Base-by-base conservation (phyloP, 2,888 invertebrate genomes). In the Globia sparganii region DNA sequence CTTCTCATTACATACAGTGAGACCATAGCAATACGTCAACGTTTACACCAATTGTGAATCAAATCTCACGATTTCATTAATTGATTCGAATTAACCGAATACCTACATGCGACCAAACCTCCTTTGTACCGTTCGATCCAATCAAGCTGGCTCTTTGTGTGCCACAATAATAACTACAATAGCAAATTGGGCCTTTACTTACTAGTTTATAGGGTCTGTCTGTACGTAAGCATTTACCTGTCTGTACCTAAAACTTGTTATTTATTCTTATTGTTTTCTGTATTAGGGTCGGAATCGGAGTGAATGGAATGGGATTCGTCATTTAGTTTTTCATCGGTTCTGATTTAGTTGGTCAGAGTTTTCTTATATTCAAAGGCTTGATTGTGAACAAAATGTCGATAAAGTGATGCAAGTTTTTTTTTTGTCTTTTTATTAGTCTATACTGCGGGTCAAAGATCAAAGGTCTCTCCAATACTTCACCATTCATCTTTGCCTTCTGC, bases 91-190 rank as follows among this genome's bases (percentile, higher is more conserved):
- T 85, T 82, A 85, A 79, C 61, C 34, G 67, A 62, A 59, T 65
- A 78, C n/a, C n/a, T n/a, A n/a, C 67, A 80, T 75, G 80, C 78
- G 61, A 74, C 74, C 69, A 61, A 70, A 66, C 28, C 66, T 31
- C 65, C 78, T 85, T 86, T 86, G 83, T 83, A 66, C 67, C n/a
- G 69, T 66, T 78, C 85, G 74, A 81, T 78, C 77, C 86, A 84
- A 84, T 86, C 79, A 80, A 69, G 58, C 58, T 18, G 68, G 68
- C 75, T 75, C 85, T 84, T 83, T 86, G 82, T 80, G 64, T 18
- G 25, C 59, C 46, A 18, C 64, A 56, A 75, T 86, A 83, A 86
- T 86, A 81, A 81, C 76, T 77, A 80, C 77, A 84, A 84, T 84
- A 59, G 75, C 28, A n/a, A 58, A 40, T 46, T n/a, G 31, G 46